Conservation (phyloP, 2,797 vertebrate genomes). For the Sorex maritimensis region DNA sequence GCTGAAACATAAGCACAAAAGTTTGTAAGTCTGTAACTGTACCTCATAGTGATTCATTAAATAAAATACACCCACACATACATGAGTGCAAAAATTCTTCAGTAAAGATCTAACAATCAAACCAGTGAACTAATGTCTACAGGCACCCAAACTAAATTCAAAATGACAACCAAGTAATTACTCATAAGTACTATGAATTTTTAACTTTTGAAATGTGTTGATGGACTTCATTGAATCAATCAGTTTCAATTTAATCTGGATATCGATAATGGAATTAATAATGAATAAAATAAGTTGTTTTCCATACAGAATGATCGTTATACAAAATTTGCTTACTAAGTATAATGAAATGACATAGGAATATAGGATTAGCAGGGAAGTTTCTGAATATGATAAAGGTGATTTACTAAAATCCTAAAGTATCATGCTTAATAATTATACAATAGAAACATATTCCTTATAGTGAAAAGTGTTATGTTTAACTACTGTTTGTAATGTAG, state of each 20-base stretch:
- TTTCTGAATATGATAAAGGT: slow-evolving; percentile 4
- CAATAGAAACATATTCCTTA: background rate
- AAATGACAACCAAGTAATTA: background rate
- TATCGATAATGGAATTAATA: slow-evolving; percentile 5
- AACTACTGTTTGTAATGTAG: slow-evolving; percentile 34
- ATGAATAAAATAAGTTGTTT: slow-evolving; percentile 31
- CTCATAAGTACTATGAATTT: background rate
- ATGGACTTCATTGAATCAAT: slow-evolving; percentile 52
- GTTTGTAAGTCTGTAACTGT: too few relatives aligned
- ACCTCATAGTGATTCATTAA: too few relatives aligned
- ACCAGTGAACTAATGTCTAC: background rate
- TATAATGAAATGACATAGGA: slow-evolving; percentile 32
- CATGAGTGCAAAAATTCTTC: slow-evolving; percentile 46
- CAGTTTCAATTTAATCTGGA: background rate
- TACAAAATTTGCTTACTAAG: slow-evolving; percentile 44
- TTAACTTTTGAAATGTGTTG: slow-evolving; percentile 66
- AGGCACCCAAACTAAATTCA: background rate
- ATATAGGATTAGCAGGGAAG: slow-evolving; percentile 47
- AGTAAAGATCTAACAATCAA: slow-evolving; percentile 66
- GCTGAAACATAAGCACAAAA: too few relatives aligned
- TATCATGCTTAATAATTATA: slow-evolving; percentile 17
- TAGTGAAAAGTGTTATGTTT: slow-evolving; percentile 47
- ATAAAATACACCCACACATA: too few relatives aligned
- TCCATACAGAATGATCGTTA: background rate
- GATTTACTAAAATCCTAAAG: slow-evolving; percentile 39